phyloP scores from a whole-genome alignment of 2,797 vertebrate species.

The Saxicola maurus region DNA sequence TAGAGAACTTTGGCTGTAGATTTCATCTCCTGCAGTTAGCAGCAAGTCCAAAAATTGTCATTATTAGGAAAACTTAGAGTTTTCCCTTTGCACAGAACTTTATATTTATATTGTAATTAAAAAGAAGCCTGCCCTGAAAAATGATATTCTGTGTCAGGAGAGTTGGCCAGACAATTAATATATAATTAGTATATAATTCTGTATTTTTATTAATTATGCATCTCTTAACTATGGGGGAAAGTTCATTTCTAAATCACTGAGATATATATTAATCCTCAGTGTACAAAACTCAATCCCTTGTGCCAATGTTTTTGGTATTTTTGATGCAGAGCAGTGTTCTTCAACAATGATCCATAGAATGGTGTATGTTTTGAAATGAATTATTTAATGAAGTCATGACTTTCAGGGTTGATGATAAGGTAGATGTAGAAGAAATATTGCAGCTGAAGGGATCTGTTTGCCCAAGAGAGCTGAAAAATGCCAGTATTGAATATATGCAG shows the following conservation, averaged over 20 bases:
- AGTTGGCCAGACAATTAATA: constrained; percentile 16
- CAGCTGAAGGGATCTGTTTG: neutral
- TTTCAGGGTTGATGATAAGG: neutral
- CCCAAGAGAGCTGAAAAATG: neutral
- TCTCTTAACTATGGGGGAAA: neutral
- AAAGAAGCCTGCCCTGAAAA: neutral
- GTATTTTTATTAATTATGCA: neutral
- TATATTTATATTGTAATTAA: neutral
- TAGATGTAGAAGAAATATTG: neutral
- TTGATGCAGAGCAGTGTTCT: neutral
- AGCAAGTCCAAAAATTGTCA: neutral
- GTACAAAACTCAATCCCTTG: neutral
- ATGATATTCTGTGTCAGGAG: neutral
- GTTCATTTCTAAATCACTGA: neutral
- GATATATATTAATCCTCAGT: neutral
- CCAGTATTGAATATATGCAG: neutral
- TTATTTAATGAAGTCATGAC: neutral
- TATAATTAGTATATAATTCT: neutral
- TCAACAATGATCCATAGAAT: neutral
- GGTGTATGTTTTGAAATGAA: neutral
- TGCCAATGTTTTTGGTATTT: neutral
- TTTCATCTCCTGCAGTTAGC: neutral
- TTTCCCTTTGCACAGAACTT: neutral
- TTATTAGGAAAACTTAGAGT: neutral
- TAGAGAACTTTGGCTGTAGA: neutral